Evolutionary conservation across 2,888 invertebrate genomes (phyloP).

Genomic region (Steinernema hermaphroditum): DNA sequence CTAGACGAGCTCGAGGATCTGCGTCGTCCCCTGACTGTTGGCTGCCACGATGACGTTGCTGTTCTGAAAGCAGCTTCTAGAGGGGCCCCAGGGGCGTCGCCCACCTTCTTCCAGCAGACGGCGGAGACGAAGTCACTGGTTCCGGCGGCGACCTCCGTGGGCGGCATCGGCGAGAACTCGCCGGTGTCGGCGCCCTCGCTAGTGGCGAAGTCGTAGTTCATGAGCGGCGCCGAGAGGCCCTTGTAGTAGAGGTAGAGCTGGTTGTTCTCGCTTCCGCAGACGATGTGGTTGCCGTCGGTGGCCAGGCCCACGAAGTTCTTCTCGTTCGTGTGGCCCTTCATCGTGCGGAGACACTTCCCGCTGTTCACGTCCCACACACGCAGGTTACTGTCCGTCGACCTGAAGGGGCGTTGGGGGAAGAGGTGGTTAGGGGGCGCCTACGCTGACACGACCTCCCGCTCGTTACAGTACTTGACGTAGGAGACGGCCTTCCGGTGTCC

Average conservation of each 20-base stretch:
- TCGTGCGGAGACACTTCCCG: slow-evolving; percentile 78
- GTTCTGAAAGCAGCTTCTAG: slow-evolving; percentile 69
- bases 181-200: slow-evolving; percentile 34
- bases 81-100: neutral
- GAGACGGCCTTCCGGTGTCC: slow-evolving; percentile 92
- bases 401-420: slow-evolving; percentile 50
- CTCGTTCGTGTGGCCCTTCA: slow-evolving; percentile 88
- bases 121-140: slow-evolving; percentile 93
- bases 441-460: slow-evolving; percentile 83
- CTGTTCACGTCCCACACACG: slow-evolving; percentile 85
- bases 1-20: slow-evolving; percentile 69
- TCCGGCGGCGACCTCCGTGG: slow-evolving; percentile 33
- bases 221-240: slow-evolving; percentile 81
- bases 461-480: slow-evolving; percentile 86
- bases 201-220: slow-evolving; percentile 78
- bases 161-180: slow-evolving; percentile 40
- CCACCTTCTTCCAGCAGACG: slow-evolving; percentile 81
- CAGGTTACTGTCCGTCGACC: slow-evolving; percentile 85
- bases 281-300: slow-evolving; percentile 86
- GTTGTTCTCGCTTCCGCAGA: slow-evolving; percentile 90
- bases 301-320: slow-evolving; percentile 93
- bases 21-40: slow-evolving; percentile 89
- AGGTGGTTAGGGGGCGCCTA: slow-evolving; percentile 61
- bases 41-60: slow-evolving; percentile 86
- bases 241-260: slow-evolving; percentile 88